phyloP scores from a whole-genome alignment of 1,140 invertebrate species.

The Saccostrea glomerata region DNA sequence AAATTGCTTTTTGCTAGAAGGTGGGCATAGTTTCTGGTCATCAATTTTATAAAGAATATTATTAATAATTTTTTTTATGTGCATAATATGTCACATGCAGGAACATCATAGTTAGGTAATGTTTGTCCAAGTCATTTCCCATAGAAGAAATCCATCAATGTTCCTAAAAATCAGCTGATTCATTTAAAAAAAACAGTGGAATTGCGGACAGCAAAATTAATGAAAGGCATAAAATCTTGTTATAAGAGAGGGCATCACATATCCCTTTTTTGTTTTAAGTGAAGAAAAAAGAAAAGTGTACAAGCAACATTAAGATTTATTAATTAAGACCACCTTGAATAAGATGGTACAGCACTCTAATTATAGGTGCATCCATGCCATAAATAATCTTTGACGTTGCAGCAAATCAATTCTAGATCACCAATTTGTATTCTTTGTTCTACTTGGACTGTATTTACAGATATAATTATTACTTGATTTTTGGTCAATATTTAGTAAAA shows the following conservation, averaged over 20 bases:
- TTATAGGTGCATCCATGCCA: neutral
- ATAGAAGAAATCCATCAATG: too few relatives aligned
- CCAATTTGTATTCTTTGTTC: neutral
- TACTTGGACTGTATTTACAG: too few relatives aligned
- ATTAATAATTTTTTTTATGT: neutral
- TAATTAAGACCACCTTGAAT: neutral
- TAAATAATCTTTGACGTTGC: neutral
- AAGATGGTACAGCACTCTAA: neutral
- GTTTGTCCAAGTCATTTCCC: neutral
- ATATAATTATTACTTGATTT: too few relatives aligned
- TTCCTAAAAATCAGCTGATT: too few relatives aligned
- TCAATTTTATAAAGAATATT: conserved; percentile 12
- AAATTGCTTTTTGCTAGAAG: conserved; percentile 17
- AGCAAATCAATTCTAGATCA: neutral
- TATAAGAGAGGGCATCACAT: neutral
- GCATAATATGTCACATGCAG: neutral
- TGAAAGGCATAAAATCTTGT: neutral
- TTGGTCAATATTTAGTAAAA: too few relatives aligned
- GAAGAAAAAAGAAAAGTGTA: neutral
- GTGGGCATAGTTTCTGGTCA: conserved; percentile 30
- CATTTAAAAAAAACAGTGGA: neutral
- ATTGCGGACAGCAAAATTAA: neutral
- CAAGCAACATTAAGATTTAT: neutral
- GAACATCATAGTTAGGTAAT: neutral
- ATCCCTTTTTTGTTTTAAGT: neutral